Conservation (phyloP, 2,113 vertebrate genomes). For the Eonycteris spelaea region DNA sequence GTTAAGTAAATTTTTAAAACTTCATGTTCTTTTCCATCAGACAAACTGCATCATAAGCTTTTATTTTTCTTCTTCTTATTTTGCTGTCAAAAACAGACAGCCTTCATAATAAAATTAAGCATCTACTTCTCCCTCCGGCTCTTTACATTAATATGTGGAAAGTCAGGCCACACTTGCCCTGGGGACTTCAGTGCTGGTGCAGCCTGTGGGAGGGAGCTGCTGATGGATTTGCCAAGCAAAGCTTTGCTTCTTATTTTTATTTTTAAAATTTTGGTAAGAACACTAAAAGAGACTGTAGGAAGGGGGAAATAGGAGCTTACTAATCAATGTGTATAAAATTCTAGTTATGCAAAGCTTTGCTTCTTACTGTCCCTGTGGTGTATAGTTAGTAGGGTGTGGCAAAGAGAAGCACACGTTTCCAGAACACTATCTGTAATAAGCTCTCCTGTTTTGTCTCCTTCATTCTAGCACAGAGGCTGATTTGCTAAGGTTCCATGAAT, state of each 20-base stretch:
- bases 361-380: not conserved
- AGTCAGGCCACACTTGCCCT: not conserved
- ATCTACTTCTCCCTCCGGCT: not conserved
- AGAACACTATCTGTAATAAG: not conserved
- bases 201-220: not conserved
- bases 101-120: not conserved
- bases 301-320: not conserved
- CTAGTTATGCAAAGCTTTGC: not conserved
- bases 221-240: not conserved
- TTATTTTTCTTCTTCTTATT: not conserved
- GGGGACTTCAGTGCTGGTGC: not conserved
- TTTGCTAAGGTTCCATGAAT: not conserved
- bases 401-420: not conserved
- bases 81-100: not conserved
- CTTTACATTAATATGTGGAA: not conserved
- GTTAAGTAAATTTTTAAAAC: not conserved
- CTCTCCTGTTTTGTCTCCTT: not conserved
- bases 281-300: not conserved
- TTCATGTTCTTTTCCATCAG: not conserved
- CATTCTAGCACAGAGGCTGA: not conserved
- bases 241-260: not conserved
- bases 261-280: not conserved
- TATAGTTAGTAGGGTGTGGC: accelerated
- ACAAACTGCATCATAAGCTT: not conserved
- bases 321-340: not conserved